A percentile compares a stretch with the other conserved stretches of the same genome.
Evolutionary conservation across 2,888 invertebrate species (phyloP).

Genomic region (Tromatobia lineatoria): DNA sequence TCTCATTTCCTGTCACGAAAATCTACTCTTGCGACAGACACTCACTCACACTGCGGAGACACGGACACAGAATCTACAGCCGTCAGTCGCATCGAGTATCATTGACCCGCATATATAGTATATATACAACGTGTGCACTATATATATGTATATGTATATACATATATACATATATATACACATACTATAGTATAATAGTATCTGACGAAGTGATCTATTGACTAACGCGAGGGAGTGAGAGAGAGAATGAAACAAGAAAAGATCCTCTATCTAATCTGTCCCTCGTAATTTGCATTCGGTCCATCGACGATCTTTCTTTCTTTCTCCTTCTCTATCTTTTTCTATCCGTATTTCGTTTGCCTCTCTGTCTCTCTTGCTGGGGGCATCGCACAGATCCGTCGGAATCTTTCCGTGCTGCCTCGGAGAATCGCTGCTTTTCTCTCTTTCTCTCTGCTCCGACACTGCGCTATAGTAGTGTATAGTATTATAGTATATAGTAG

Average conservation of each 20-base stretch:
- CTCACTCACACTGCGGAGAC: background rate
- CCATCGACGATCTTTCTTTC: slow-evolving; percentile 40
- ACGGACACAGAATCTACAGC: slow-evolving; percentile 15
- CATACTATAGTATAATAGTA: slow-evolving; percentile 40
- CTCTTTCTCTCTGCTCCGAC: slow-evolving; percentile 7
- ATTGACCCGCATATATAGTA: slow-evolving; percentile 48
- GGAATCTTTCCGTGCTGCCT: slow-evolving; percentile 37
- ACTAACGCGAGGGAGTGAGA: slow-evolving; percentile 2
- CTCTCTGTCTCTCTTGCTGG: slow-evolving; percentile 10
- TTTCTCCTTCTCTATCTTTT: background rate
- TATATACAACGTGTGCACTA: slow-evolving; percentile 13
- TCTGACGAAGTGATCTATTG: slow-evolving; percentile 41
- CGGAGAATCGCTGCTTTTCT: slow-evolving; percentile 43
- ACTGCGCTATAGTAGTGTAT: slow-evolving; percentile 22
- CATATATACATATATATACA: slow-evolving; percentile 4
- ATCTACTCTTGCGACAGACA: slow-evolving; percentile 46
- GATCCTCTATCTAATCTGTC: slow-evolving; percentile 58
- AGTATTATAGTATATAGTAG: slow-evolving; percentile 46
- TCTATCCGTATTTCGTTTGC: background rate
- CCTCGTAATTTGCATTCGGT: slow-evolving; percentile 61
- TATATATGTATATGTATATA: background rate
- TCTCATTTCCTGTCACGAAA: slow-evolving; percentile 42
- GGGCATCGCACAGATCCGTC: slow-evolving; percentile 42
- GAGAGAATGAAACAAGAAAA: slow-evolving; percentile 27
- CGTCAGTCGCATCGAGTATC: slow-evolving; percentile 47